Evolutionary conservation across 2,888 invertebrate genomes (phyloP).

Genomic region (Ferrisia virgata): DNA sequence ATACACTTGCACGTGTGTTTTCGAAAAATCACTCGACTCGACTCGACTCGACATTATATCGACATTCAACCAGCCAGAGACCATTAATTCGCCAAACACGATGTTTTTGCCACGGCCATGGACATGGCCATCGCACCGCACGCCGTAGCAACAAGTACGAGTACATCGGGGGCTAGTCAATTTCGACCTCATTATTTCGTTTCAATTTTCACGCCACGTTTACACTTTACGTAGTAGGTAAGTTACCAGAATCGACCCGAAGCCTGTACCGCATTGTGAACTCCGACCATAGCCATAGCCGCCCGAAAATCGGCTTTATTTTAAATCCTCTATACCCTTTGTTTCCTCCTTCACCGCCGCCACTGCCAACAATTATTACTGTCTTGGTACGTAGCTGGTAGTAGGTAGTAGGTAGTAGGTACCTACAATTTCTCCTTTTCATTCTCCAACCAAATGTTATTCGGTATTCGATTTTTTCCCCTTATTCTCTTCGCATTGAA

Average conservation of each 20-base stretch:
- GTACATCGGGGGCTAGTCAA: background rate
- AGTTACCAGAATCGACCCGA: background rate
- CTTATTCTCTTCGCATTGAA: no score
- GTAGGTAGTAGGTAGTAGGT: no score
- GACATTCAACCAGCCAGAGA: background rate
- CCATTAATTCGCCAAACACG: conserved; percentile 9
- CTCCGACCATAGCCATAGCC: background rate
- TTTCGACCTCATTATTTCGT: conserved; percentile 8
- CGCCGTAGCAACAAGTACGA: background rate
- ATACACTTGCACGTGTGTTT: background rate
- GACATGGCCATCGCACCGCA: no score
- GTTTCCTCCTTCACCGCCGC: no score
- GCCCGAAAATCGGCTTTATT: background rate
- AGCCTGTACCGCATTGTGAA: background rate
- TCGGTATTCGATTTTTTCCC: no score
- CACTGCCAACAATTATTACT: no score
- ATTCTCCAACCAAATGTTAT: no score
- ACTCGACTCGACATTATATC: no score
- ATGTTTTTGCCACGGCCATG: background rate
- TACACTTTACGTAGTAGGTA: background rate
- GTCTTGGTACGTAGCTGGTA: no score
- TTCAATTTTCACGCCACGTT: conserved; percentile 14
- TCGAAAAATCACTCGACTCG: background rate
- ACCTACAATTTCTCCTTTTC: no score
- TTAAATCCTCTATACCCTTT: background rate